Base-by-base conservation (phyloP, 1,140 invertebrate genomes). In the Drosophila elegans region DNA sequence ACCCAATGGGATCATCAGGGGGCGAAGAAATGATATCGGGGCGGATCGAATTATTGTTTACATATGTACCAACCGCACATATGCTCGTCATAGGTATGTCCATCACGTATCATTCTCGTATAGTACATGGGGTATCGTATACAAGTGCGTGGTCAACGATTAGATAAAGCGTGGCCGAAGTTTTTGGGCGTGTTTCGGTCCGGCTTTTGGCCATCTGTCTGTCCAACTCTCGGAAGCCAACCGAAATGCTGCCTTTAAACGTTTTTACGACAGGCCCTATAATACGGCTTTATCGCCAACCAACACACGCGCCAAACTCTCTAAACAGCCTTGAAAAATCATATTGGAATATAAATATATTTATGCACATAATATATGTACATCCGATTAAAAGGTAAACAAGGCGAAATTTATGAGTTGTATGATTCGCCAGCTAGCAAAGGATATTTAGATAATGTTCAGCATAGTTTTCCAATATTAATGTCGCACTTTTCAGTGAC, bases 261-360 rank as follows among this genome's bases (percentile, higher is more conserved):
- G 41, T 4, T 6, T 69, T 71, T 68, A 68, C 16, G 32, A 53
- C 27, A 7, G 13, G 64, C 61, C 34, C 66, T 27, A 46, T 16
- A 69, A 29, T 44, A n/a, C 16, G 36, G 34, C 57, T 66, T 67
- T 82, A 82, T 81, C 79, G 64, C 16, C 51, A 21, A n/a, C 41
- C 45, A 34, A 69, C 62, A 71, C 82, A 85, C 82, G 82, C 78
- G 82, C 78, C 68, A 78, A 78, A 86, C 63, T 81, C 46, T 60
- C 51, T 25, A 9, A 60, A 63, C 54, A 81, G 62, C 81, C 81
- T 85, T 85, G 81, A 78, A 83, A 51, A 57, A 25, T 68, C 53
- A 60, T 55, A 42, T 39, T 63, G 36, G 44, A 55, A 73, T 57
- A 61, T 42, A 36, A 41, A 39, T 41, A 29, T 53, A 38, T 41